Percentiles rank a stretch among this genome's conserved stretches.
These are phyloP conservation scores for Ianthella basta DNA, from an alignment of 37 sponge, comb jelly and placozoan species.

Conservation along the genomic window DNA sequence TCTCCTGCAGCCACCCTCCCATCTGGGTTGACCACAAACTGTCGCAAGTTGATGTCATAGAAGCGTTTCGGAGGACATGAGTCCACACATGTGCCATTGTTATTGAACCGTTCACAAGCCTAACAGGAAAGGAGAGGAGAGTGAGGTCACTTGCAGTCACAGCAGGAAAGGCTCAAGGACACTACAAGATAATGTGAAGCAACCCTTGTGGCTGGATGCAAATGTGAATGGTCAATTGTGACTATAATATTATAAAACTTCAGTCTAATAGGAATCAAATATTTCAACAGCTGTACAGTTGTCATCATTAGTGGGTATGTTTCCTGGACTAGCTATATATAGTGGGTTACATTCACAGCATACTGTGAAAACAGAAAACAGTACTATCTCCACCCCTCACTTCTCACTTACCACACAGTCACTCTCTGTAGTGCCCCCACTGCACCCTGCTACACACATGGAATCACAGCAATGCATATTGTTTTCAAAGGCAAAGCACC, in stretches of 20 bases:
- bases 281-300: too few relatives aligned
- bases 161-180: too few relatives aligned
- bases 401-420: constrained; percentile 50
- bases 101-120: constrained; percentile 60
- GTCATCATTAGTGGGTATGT: too few relatives aligned
- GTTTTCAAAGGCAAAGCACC: not conserved
- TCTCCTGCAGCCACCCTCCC: constrained; percentile 33
- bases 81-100: constrained; percentile 66
- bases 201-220: too few relatives aligned
- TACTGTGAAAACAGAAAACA: too few relatives aligned
- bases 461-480: constrained; percentile 51
- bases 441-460: constrained; percentile 66
- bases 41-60: constrained; percentile 32
- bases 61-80: constrained; percentile 51
- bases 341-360: too few relatives aligned
- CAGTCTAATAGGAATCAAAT: too few relatives aligned
- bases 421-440: constrained; percentile 31
- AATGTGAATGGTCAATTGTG: too few relatives aligned
- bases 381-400: not conserved
- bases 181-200: too few relatives aligned
- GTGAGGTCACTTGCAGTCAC: too few relatives aligned
- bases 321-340: too few relatives aligned
- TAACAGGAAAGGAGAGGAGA: not conserved
- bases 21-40: constrained; percentile 50
- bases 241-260: too few relatives aligned